Base-by-base conservation (phyloP, 2,113 vertebrate genomes). In the Oryzias melastigma region DNA sequence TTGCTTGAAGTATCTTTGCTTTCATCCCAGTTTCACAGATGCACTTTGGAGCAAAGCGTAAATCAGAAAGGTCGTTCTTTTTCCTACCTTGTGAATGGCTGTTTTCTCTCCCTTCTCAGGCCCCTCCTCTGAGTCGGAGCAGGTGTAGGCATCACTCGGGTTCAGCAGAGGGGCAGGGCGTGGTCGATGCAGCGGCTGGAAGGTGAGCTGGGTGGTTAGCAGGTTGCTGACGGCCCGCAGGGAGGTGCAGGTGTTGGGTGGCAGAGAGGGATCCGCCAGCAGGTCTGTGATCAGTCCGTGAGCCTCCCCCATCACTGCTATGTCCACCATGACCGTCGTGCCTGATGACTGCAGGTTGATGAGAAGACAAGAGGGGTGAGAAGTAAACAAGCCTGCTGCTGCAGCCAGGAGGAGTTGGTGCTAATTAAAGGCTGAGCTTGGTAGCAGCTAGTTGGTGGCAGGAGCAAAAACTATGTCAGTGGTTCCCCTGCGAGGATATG, bases 231-330 rank as follows among this genome's bases (percentile, higher is more conserved):
- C 96, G 0, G 96, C 94, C 65, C 96, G 90, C 65, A 98, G 83
- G 0, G 96, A 97, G 0, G 94, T 95, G 88, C 95, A 97, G 65
- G 96, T 97, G 0, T 96, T 95, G 20, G 96, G 92, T 3, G 97
- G 95, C 73, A 99, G 87, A 0, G 95, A 95, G 8, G 96, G 94
- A 75, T 99, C 96, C 0, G 96, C 96, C 77, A 99, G 87, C 18
- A 99, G 94, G 84, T 98, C 96, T 0, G 95, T 94, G 76, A 99
- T 98, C 57, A 99, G 94, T 12, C 97, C 97, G 0, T 99, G 97
- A 1, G 97, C 97, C 75, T 98, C 97, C 8, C 96, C 97, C 97
- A 99, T 99, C 81, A 99, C 95, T 0, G 96, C 95, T 0, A 99
- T 97, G 57, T 99, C 97, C 90, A 99, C 96, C 14, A 92, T 94